These are phyloP conservation scores for Enoplosus armatus DNA, from an alignment of 2,797 vertebrate genomes.

Conservation along the genomic window DNA sequence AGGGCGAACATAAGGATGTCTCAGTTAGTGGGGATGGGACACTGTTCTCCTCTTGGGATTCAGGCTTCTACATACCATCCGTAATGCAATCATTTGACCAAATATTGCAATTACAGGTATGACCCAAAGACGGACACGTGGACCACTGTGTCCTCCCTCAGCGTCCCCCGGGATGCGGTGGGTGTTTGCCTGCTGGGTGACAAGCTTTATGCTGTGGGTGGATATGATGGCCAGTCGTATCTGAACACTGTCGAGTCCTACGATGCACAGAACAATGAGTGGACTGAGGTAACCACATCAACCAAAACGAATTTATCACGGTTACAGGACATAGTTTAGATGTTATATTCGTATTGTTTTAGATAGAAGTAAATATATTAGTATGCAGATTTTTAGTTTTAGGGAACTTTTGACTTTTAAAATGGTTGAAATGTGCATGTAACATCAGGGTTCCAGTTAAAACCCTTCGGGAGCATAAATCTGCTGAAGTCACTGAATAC, in stretches of 20 bases:
- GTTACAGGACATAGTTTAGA: neutral
- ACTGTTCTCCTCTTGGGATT: conserved; percentile 5
- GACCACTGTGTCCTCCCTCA: conserved; percentile 94
- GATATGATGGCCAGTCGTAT: conserved; percentile 95
- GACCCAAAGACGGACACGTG: conserved; percentile 96
- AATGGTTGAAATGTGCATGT: neutral
- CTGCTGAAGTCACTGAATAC: conserved; percentile 35
- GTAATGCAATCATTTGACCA: neutral
- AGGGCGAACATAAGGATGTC: conserved; percentile 19
- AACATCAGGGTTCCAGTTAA: conserved; percentile 29
- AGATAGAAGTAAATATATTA: neutral
- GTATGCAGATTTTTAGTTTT: neutral
- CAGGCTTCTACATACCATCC: neutral
- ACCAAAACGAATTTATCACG: neutral
- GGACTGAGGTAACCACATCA: conserved; percentile 91
- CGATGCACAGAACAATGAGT: conserved; percentile 95
- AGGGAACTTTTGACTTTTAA: conserved; percentile 11
- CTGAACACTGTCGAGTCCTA: conserved; percentile 96
- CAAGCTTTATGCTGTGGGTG: conserved; percentile 94
- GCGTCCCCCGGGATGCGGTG: conserved; percentile 93
- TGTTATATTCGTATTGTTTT: neutral
- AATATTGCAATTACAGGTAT: conserved; percentile 85
- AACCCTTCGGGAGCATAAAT: conserved; percentile 29
- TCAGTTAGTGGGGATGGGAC: conserved; percentile 27
- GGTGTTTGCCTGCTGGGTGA: conserved; percentile 95